Base-by-base conservation (phyloP, 2,113 vertebrate genomes). In the Siniperca knerii region DNA sequence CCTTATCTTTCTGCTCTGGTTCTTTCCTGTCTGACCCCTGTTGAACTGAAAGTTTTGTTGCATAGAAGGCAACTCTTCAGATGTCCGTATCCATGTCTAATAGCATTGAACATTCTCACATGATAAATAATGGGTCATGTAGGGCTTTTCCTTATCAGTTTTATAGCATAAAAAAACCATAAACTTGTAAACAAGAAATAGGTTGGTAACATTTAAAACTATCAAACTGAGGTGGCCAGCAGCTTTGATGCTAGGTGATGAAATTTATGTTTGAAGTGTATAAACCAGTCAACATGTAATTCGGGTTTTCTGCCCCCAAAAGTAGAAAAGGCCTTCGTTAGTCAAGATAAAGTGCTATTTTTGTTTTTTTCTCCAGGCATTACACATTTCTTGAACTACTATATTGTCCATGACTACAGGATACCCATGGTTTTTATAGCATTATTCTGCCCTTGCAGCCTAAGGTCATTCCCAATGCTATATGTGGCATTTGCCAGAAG, bases 401-500 rank as follows among this genome's bases (percentile, higher is more conserved):
- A 61, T 83, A 68, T 87, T 90, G 78, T 88, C 89, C 74, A 84
- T 93, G 76, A 89, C 78, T 85, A 18, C 71, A 90, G 74, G 77
- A 87, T 83, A 55, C 69, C 21, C 25, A 46, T 89, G 94, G 96
- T 96, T 95, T 98, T 99, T 96, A 99, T 97, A 98, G 98, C 96
- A 95, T 97, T 98, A 96, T 99, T 99, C 97, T 99, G 96, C 98
- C 97, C 96, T 99, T 98, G 96, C 98, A 99, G 98, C 98, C 97
- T 96, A 99, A 99, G 97, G 97, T 96, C 98, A 97, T 97, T 97
- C 97, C 98, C 96, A 98, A 97, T 98, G 98, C 98, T 96, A 96
- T 99, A 95, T 99, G 98, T 99, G 98, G 98, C 94, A 98, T 99
- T 97, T 99, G 98, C 97, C 97, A 99, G 98, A 99, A 97, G 98